These are phyloP conservation scores for Lasioglossum villosulum DNA, from an alignment of 2,888 invertebrate genomes.

Conservation along the genomic window DNA sequence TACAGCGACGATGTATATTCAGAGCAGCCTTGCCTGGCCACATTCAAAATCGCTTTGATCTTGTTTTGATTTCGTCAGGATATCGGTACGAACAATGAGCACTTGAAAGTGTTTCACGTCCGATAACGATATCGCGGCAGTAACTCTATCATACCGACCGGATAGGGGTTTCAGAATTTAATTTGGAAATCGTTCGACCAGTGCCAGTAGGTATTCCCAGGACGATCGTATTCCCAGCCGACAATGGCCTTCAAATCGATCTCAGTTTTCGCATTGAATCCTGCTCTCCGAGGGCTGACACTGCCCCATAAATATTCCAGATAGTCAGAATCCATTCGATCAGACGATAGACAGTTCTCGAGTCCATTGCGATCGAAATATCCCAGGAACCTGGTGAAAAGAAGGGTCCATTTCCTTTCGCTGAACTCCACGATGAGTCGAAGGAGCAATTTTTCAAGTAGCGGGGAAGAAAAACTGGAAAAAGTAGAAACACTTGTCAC, in stretches of 20 bases:
- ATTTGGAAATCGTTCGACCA: slow-evolving; percentile 20
- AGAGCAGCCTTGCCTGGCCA: background rate
- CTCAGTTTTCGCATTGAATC: slow-evolving; percentile 40
- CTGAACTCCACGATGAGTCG: background rate
- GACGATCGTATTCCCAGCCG: slow-evolving; percentile 19
- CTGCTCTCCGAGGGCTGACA: slow-evolving; percentile 30
- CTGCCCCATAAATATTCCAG: slow-evolving; percentile 53
- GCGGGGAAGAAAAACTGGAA: background rate
- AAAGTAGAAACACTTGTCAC: background rate
- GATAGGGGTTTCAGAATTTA: slow-evolving; percentile 4
- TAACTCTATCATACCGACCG: slow-evolving; percentile 3
- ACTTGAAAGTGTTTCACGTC: background rate
- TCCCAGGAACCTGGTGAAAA: slow-evolving; percentile 10
- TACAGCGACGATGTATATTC: background rate
- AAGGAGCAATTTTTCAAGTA: background rate
- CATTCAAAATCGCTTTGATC: background rate
- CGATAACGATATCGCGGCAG: background rate
- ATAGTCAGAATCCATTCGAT: slow-evolving; percentile 37
- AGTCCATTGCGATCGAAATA: slow-evolving; percentile 28
- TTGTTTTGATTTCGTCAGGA: background rate
- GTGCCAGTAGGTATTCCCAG: background rate
- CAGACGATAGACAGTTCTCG: slow-evolving; percentile 17
- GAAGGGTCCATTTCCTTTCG: background rate
- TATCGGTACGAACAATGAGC: background rate
- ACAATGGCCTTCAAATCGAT: slow-evolving; percentile 40